A percentile compares a stretch with the other conserved stretches of the same genome.
Conservation (phyloP, 2,113 vertebrate species). For the Lathamus discolor region DNA sequence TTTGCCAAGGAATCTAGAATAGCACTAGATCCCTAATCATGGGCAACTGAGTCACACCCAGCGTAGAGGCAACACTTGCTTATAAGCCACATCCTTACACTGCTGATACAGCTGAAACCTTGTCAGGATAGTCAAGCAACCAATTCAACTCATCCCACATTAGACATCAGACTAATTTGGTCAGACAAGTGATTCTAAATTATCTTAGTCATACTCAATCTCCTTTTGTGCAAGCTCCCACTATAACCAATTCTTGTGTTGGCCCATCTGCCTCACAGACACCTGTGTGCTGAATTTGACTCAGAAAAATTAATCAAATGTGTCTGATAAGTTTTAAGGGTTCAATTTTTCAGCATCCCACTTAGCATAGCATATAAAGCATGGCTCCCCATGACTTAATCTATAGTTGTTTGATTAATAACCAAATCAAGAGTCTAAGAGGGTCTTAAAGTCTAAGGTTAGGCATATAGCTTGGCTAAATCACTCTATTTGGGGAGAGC, state of each 20-base stretch:
- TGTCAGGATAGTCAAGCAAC: background rate
- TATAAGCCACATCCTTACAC: background rate
- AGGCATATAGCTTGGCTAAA: background rate
- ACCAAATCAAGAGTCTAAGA: background rate
- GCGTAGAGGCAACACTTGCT: background rate
- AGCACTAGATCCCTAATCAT: background rate
- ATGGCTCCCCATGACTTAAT: background rate
- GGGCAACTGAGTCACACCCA: background rate
- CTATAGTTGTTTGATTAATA: background rate
- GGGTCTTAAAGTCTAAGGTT: background rate
- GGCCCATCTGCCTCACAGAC: background rate
- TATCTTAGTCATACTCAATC: background rate
- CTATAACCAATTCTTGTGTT: background rate
- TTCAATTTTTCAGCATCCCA: background rate
- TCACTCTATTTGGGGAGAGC: rapidly evolving
- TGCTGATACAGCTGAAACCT: background rate
- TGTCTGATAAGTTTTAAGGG: background rate
- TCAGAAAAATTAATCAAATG: background rate
- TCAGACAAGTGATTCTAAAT: background rate
- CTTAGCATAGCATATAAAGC: background rate
- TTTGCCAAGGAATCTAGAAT: background rate
- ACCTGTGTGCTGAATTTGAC: background rate
- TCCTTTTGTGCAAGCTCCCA: background rate
- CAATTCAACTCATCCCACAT: background rate
- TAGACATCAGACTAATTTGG: background rate